A percentile compares a stretch with the other conserved stretches of the same genome.
Conservation (phyloP, 2,113 vertebrate species). For the Ornithorhynchus anatinus region DNA sequence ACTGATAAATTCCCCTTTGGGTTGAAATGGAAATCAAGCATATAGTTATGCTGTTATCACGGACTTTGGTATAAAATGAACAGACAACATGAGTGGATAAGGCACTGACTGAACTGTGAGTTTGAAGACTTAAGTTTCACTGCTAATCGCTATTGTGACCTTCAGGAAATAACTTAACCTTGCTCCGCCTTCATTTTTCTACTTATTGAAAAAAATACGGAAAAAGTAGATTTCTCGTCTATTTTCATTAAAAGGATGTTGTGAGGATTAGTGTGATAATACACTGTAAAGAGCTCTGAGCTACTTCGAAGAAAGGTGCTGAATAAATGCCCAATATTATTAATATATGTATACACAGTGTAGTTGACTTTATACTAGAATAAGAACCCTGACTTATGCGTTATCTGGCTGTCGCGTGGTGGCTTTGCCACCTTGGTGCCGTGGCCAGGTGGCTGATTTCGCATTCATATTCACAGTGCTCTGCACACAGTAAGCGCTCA, state of each 20-base stretch:
- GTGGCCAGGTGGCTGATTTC: fast-evolving
- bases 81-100: fast-evolving
- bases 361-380: background rate
- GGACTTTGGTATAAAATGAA: fast-evolving
- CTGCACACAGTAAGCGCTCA: too few species aligned
- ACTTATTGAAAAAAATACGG: background rate
- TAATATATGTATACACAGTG: fast-evolving
- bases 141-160: fast-evolving
- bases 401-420: fast-evolving
- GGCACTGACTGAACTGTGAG: background rate
- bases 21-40: background rate
- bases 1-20: background rate
- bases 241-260: background rate
- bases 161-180: background rate
- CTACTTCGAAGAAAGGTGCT: background rate
- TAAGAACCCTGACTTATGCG: fast-evolving
- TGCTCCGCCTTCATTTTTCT: background rate
- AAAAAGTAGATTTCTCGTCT: too few species aligned
- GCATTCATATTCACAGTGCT: background rate
- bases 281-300: fast-evolving
- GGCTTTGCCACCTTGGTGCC: background rate
- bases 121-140: fast-evolving
- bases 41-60: fast-evolving
- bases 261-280: background rate
- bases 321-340: fast-evolving